A percentile compares a stretch with the other conserved stretches of the same genome.
Conservation (phyloP, 2,797 vertebrate species). For the Phoeniculus purpureus region DNA sequence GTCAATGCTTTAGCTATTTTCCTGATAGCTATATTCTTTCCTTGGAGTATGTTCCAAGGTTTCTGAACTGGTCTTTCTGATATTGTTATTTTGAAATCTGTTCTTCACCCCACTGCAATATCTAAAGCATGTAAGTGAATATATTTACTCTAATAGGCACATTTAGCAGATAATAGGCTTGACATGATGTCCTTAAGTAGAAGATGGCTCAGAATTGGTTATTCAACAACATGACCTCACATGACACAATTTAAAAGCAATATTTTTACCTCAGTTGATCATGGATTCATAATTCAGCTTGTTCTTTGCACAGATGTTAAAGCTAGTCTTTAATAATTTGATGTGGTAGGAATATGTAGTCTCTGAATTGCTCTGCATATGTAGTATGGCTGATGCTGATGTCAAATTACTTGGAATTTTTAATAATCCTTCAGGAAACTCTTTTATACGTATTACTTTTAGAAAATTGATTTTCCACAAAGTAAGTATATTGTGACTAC, state of each 20-base stretch:
- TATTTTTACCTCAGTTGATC: not conserved
- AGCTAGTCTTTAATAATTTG: not conserved
- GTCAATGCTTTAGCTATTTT: not conserved
- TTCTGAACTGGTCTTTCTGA: constrained; percentile 20
- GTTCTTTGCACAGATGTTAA: not conserved
- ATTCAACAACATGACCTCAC: constrained; percentile 30
- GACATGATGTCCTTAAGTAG: constrained; percentile 19
- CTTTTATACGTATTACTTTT: not conserved
- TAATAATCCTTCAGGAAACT: not conserved
- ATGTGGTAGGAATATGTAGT: not conserved
- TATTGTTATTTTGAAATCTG: constrained; percentile 24
- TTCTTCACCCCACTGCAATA: not conserved
- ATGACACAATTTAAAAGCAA: constrained; percentile 6
- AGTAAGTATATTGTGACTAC: not conserved
- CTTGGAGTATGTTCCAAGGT: constrained; percentile 38
- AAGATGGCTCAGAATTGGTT: not conserved
- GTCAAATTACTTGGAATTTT: not conserved
- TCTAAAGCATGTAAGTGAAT: constrained; percentile 43
- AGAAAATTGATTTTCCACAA: not conserved
- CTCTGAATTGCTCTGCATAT: not conserved
- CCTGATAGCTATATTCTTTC: constrained; percentile 2
- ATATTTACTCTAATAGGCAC: constrained; percentile 32
- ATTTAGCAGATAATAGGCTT: constrained; percentile 44
- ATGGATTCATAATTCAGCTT: constrained; percentile 19
- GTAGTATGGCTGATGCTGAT: not conserved